Evolutionary conservation across 2,797 vertebrate species (phyloP).

Genomic region (Rhabdophis nuchalis): DNA sequence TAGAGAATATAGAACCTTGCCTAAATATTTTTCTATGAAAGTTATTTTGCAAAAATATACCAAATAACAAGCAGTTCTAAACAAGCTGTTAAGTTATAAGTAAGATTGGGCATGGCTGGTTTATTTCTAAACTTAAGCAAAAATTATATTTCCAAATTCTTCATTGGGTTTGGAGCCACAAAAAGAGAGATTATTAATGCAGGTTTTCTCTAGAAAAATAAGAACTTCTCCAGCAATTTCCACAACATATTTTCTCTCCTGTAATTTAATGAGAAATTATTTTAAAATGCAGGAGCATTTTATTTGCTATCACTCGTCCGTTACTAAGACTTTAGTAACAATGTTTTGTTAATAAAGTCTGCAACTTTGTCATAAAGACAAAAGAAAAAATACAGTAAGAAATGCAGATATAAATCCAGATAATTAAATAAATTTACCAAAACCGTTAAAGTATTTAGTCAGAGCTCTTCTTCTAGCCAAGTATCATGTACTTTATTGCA

Average conservation of each 20-base stretch:
- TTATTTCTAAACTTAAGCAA: background rate
- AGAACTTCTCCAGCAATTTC: background rate
- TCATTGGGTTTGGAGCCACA: background rate
- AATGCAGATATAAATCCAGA: background rate
- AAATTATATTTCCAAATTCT: background rate
- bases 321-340: background rate
- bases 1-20: background rate
- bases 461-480: background rate
- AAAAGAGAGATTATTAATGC: background rate
- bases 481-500: background rate
- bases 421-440: background rate
- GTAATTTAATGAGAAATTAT: background rate
- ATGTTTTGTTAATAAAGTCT: background rate
- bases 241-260: background rate
- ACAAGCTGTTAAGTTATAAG: background rate
- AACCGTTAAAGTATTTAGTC: background rate
- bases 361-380: background rate
- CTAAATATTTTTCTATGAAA: background rate
- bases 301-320: background rate
- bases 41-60: background rate
- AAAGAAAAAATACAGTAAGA: background rate
- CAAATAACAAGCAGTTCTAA: background rate
- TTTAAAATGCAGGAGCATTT: background rate
- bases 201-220: background rate
- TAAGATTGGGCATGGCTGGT: background rate